A percentile compares a stretch with the other conserved stretches of the same genome.
phyloP scores from a whole-genome alignment of 2,113 vertebrate species.

The Cairina moschata region DNA sequence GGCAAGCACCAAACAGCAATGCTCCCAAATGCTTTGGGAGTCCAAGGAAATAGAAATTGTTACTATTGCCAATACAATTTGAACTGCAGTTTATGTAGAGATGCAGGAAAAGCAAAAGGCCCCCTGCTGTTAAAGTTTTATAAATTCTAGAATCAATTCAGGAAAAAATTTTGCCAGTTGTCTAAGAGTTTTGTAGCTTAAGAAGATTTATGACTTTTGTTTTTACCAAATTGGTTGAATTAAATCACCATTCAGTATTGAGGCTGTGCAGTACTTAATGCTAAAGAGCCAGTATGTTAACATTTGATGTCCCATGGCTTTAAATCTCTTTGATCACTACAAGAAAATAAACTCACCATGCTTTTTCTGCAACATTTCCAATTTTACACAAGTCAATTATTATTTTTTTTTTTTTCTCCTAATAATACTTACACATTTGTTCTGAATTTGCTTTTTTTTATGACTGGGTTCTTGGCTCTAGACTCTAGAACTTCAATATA shows the following conservation, averaged over 20 bases:
- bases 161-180: neutral
- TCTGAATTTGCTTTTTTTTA: conserved; percentile 81
- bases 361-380: neutral
- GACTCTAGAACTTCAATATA: conserved; percentile 85
- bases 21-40: neutral
- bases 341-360: neutral
- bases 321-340: neutral
- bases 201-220: neutral
- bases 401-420: neutral
- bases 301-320: neutral
- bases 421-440: conserved; percentile 85
- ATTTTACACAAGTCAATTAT: neutral
- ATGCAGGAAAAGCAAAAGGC: neutral
- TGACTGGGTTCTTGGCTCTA: conserved; percentile 73
- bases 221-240: neutral
- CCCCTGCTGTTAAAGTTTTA: neutral
- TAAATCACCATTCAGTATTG: neutral
- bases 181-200: neutral
- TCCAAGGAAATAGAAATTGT: neutral
- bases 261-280: neutral
- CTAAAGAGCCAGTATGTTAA: neutral
- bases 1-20: neutral
- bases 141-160: neutral
- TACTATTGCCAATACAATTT: neutral
- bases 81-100: neutral